phyloP scores from a whole-genome alignment of 2,888 invertebrate genomes.

The Blera fallax region DNA sequence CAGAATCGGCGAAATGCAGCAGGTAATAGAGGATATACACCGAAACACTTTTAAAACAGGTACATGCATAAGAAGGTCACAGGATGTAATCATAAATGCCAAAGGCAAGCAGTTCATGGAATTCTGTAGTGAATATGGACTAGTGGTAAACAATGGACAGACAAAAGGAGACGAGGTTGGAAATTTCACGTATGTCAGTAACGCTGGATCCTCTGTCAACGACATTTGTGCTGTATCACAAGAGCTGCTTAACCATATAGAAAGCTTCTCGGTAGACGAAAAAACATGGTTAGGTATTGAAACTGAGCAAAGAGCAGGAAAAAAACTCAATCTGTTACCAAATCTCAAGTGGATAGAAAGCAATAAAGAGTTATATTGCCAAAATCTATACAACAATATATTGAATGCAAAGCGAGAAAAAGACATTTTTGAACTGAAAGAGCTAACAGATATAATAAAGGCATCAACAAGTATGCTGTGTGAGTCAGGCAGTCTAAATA shows the following conservation, averaged over 20 bases:
- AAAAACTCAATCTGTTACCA: background rate
- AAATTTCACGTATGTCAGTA: background rate
- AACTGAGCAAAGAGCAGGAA: no score
- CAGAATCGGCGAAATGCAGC: no score
- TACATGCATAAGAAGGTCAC: no score
- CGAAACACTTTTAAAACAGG: no score
- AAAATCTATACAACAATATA: no score
- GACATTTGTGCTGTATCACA: background rate
- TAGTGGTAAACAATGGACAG: background rate
- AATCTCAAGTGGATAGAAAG: background rate
- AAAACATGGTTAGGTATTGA: background rate
- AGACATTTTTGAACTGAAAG: no score
- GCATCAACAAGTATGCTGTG: background rate
- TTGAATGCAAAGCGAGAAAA: no score
- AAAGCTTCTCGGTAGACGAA: background rate
- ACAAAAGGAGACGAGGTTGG: background rate
- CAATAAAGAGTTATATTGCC: background rate
- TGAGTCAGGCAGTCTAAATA: background rate
- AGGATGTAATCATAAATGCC: no score
- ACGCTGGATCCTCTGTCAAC: background rate
- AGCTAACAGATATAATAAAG: background rate
- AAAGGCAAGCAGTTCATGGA: no score
- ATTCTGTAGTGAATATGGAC: background rate
- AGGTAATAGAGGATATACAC: no score
- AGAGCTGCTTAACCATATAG: background rate